Evolutionary conservation across 2,888 invertebrate species (phyloP).

Genomic region (Morpho deidamia): DNA sequence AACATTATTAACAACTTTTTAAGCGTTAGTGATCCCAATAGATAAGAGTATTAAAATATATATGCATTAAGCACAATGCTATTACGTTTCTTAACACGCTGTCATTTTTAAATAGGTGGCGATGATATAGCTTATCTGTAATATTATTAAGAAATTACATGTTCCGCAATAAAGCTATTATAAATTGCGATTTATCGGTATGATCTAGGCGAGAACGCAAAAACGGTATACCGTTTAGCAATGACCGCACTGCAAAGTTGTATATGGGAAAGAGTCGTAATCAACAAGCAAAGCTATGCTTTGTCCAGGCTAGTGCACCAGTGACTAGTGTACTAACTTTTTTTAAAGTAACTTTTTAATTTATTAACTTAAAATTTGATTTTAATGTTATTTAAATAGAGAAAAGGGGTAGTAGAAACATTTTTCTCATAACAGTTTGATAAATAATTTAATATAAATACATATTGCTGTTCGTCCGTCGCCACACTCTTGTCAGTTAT

Average conservation of each 20-base stretch:
- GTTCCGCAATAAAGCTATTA: slow-evolving; percentile 10
- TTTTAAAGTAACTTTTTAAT: too few relatives aligned
- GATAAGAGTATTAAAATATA: too few relatives aligned
- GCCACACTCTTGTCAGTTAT: too few relatives aligned
- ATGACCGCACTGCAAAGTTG: slow-evolving; percentile 16
- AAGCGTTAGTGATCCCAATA: too few relatives aligned
- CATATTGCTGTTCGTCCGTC: too few relatives aligned
- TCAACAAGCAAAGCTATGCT: background rate
- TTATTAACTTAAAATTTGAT: too few relatives aligned
- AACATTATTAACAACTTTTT: too few relatives aligned
- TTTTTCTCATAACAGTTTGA: too few relatives aligned
- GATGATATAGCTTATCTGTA: background rate
- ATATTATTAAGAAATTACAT: slow-evolving; percentile 1
- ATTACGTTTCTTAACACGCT: background rate
- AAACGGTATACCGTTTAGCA: slow-evolving; percentile 21
- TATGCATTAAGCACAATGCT: background rate
- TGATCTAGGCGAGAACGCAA: slow-evolving; percentile 19
- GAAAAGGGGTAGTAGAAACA: too few relatives aligned
- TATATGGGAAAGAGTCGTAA: background rate
- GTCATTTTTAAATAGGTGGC: background rate
- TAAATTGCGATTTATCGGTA: slow-evolving; percentile 13
- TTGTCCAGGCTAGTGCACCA: background rate
- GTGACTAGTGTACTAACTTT: too few relatives aligned
- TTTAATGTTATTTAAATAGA: too few relatives aligned
- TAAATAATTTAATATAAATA: too few relatives aligned